Evolutionary conservation across 1,140 invertebrate species (phyloP).

Genomic region (Heliconius hewitsoni): DNA sequence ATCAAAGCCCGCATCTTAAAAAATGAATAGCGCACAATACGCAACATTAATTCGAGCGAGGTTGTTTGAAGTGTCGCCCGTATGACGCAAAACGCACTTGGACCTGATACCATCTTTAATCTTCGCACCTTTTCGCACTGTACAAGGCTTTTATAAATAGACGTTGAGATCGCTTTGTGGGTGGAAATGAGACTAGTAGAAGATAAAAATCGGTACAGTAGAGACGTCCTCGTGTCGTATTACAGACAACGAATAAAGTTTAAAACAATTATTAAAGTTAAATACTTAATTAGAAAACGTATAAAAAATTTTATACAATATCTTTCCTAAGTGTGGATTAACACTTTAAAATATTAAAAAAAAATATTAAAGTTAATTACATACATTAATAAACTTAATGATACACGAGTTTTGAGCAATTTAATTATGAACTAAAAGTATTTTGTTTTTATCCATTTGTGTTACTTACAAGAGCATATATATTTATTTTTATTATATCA

Average conservation of each 20-base stretch:
- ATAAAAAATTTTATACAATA: no score
- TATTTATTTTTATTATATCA: no score
- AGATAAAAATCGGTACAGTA: constrained; percentile 64
- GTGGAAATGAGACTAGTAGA: constrained; percentile 72
- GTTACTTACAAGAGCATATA: no score
- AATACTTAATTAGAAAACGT: not conserved
- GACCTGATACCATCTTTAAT: constrained; percentile 77
- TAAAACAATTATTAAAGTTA: not conserved
- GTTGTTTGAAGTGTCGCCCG: constrained; percentile 53
- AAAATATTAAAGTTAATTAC: not conserved
- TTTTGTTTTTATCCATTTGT: no score
- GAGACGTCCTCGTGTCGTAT: not conserved
- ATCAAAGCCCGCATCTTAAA: constrained; percentile 41
- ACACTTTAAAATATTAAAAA: no score
- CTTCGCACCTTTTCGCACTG: constrained; percentile 76
- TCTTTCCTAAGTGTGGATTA: no score
- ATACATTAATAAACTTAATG: no score
- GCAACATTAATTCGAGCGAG: constrained; percentile 48
- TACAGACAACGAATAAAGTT: not conserved
- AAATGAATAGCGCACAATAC: constrained; percentile 49
- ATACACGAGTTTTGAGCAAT: no score
- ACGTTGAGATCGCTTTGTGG: constrained; percentile 65
- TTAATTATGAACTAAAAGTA: no score
- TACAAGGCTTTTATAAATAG: constrained; percentile 71
- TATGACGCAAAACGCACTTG: constrained; percentile 68